These are phyloP conservation scores for Empidonax alnorum DNA, from an alignment of 2,113 vertebrate genomes.

Conservation along the genomic window DNA sequence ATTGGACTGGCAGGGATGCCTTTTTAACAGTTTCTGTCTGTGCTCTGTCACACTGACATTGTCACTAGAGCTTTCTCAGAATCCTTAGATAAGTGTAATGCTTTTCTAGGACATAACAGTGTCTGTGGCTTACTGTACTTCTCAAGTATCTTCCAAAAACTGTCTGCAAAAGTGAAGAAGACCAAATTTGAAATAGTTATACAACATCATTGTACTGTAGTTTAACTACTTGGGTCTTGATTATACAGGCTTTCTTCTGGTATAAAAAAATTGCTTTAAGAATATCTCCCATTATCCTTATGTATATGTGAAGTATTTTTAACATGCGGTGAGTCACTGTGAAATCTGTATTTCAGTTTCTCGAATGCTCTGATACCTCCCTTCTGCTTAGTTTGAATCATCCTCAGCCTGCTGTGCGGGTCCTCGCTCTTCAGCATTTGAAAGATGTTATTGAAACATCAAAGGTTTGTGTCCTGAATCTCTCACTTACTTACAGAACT, in stretches of 20 bases:
- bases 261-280: not conserved
- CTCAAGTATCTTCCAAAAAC: not conserved
- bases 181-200: not conserved
- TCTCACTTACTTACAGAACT: not conserved
- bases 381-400: constrained; percentile 94
- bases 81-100: constrained; percentile 35
- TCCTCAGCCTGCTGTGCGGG: constrained; percentile 84
- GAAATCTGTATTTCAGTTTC: constrained; percentile 76
- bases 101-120: constrained; percentile 15
- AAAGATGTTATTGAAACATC: constrained; percentile 75
- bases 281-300: not conserved
- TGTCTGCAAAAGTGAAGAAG: not conserved
- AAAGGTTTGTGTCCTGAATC: constrained; percentile 77
- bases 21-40: constrained; percentile 27
- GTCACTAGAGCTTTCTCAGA: constrained; percentile 49
- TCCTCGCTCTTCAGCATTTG: constrained; percentile 87
- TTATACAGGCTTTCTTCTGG: not conserved
- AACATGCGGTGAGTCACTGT: not conserved
- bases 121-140: constrained; percentile 8
- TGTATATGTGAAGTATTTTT: not conserved
- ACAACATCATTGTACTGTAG: not conserved
- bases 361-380: constrained; percentile 88
- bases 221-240: not conserved
- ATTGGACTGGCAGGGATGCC: not conserved
- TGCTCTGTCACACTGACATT: constrained; percentile 31